Evolutionary conservation across 2,797 vertebrate genomes (phyloP).

Genomic region (Enteromius anoplus): DNA sequence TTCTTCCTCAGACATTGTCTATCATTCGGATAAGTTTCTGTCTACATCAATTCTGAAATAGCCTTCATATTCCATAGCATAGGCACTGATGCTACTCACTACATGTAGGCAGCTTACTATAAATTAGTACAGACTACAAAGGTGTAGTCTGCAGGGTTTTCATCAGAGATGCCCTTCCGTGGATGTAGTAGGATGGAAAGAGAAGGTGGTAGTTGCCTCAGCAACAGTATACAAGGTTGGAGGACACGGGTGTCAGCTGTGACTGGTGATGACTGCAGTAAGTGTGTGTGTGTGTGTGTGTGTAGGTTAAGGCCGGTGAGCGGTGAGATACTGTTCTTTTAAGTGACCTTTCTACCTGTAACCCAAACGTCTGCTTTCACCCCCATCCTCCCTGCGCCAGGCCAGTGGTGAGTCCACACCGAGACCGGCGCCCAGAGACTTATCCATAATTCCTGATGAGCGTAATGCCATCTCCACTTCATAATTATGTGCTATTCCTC

Average conservation of each 20-base stretch:
- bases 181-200: not conserved
- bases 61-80: not conserved
- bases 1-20: not conserved
- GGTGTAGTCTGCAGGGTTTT: constrained; percentile 4
- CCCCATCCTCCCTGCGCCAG: constrained; percentile 29
- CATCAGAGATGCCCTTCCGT: not conserved
- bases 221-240: constrained; percentile 29
- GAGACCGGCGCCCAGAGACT: constrained; percentile 69
- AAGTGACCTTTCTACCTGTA: constrained; percentile 71
- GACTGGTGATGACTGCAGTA: constrained; percentile 40
- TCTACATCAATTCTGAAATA: not conserved
- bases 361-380: constrained; percentile 67
- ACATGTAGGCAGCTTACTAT: not conserved
- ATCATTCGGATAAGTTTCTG: not conserved
- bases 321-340: constrained; percentile 51
- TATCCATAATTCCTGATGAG: constrained; percentile 90
- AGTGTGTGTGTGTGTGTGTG: constrained; percentile 10
- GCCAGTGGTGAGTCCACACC: constrained; percentile 28
- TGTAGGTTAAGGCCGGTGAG: constrained; percentile 19
- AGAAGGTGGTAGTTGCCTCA: constrained; percentile 45
- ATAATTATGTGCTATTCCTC: constrained; percentile 93
- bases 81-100: not conserved
- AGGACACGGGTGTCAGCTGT: constrained; percentile 32
- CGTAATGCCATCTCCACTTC: constrained; percentile 90
- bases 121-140: not conserved